Conservation (phyloP, 2,888 invertebrate genomes). For the Drosophila neotestacea region DNA sequence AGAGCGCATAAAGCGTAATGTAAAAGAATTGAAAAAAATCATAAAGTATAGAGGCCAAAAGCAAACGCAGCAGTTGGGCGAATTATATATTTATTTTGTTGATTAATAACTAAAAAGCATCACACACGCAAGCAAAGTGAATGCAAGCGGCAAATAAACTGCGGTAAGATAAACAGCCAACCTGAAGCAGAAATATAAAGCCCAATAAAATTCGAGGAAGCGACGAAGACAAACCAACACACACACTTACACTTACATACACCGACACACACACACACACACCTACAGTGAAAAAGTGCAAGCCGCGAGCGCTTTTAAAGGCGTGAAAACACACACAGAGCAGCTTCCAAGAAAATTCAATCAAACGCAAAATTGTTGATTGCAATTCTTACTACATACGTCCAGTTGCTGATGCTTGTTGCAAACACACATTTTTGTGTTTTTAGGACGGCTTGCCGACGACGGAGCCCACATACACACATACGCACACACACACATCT, state of each 20-base stretch:
- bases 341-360: slow-evolving; percentile 44
- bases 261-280: slow-evolving; percentile 31
- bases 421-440: slow-evolving; percentile 52
- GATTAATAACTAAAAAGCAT: slow-evolving; percentile 43
- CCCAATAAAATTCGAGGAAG: slow-evolving; percentile 63
- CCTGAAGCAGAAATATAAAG: slow-evolving; percentile 47
- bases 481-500: slow-evolving; percentile 15
- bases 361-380: slow-evolving; percentile 46
- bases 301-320: slow-evolving; percentile 66
- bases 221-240: slow-evolving; percentile 56
- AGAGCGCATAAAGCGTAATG: slow-evolving; percentile 78
- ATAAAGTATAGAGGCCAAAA: slow-evolving; percentile 82
- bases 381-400: slow-evolving; percentile 46
- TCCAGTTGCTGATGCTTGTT: slow-evolving; percentile 54
- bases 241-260: slow-evolving; percentile 38
- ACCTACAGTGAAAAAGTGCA: slow-evolving; percentile 71
- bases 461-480: slow-evolving; percentile 42
- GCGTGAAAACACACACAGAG: slow-evolving; percentile 46
- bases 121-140: slow-evolving; percentile 37
- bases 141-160: slow-evolving; percentile 60
- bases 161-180: slow-evolving; percentile 65
- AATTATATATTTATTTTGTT: slow-evolving; percentile 55
- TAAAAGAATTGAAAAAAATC: slow-evolving; percentile 78
- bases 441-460: slow-evolving; percentile 64
- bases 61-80: slow-evolving; percentile 69